Base-by-base conservation (phyloP, 2,797 vertebrate species). In the Melanotaenia pygmaea region DNA sequence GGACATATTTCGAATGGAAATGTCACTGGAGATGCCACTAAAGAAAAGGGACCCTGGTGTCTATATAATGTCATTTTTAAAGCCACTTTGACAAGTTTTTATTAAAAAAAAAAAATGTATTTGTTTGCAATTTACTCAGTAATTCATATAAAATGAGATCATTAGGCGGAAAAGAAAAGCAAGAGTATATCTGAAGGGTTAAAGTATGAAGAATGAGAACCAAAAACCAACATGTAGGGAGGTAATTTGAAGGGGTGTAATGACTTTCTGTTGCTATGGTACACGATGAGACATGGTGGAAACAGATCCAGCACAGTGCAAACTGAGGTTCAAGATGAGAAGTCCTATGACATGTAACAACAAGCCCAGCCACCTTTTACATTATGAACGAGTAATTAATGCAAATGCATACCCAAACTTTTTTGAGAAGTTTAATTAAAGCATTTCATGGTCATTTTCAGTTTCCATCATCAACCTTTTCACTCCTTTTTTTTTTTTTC, bases 251-350 rank as follows among this genome's bases (percentile, higher is more conserved):
- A 76, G 18, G 9, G 64, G 66, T 74, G 0, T 76, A 76, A 72
- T 59, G 76, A 80, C 73, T 73, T 11, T 53, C 79, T 77, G 82
- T 82, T 83, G 83, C 79, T 63, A 72, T 81, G 86, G 74, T 43
- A 71, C 80, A 70, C 70, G 16, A 78, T 81, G 81, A 76, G 73
- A 81, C 76, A 38, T 75, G 18, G 82, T 43, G 77, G 67, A 67
- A 83, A 68, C 70, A 53, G 73, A 43, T 70, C 38, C 70, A 60
- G 67, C 70, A 11, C 47, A 13, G 50, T 24, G 47, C 9, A n/a
- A n/a, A 58, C 58, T 24, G 69, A 51, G 77, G 79, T 43, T 3
- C 30, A 0, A 79, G 53, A 78, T 35, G 24, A 71, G 59, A 61
- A 60, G 35, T 5, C 6, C 45, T 74, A 26, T 18, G 74, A 37